Evolutionary conservation across 2,888 invertebrate genomes (phyloP).

Genomic region (Rhogogaster chlorosoma): DNA sequence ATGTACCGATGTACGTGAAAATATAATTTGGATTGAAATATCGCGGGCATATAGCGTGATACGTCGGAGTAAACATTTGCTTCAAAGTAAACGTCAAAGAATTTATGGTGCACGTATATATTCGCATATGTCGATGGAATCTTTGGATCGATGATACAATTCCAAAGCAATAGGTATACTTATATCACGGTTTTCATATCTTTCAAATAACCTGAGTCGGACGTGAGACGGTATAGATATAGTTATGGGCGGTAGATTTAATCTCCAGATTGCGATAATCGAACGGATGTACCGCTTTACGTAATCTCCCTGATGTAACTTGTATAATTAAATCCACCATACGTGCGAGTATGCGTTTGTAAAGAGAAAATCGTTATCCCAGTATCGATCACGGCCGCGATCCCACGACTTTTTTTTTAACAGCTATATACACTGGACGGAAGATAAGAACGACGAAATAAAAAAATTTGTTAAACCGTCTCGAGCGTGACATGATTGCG

Average conservation of each 20-base stretch:
- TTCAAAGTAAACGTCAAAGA: neutral
- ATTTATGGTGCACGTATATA: neutral
- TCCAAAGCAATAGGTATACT: neutral
- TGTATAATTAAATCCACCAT: neutral
- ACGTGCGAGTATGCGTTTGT: neutral
- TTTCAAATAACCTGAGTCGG: neutral
- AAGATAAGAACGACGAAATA: neutral
- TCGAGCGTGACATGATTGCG: neutral
- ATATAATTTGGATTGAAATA: constrained; percentile 1
- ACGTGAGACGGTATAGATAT: neutral
- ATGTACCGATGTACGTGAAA: neutral
- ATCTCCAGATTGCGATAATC: constrained; percentile 26
- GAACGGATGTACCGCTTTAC: constrained; percentile 23
- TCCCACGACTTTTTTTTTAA: neutral
- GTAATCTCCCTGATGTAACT: constrained; percentile 24
- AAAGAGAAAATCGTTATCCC: neutral
- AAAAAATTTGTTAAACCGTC: neutral
- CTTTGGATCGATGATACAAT: constrained; percentile 3
- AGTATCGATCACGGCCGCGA: neutral
- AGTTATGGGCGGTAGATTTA: neutral
- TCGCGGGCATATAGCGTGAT: neutral
- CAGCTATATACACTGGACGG: neutral
- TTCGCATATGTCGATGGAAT: neutral
- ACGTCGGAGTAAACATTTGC: neutral
- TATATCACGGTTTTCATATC: neutral